Evolutionary conservation across 1,140 invertebrate species (phyloP).

Genomic region (Heliconius eleuchia): DNA sequence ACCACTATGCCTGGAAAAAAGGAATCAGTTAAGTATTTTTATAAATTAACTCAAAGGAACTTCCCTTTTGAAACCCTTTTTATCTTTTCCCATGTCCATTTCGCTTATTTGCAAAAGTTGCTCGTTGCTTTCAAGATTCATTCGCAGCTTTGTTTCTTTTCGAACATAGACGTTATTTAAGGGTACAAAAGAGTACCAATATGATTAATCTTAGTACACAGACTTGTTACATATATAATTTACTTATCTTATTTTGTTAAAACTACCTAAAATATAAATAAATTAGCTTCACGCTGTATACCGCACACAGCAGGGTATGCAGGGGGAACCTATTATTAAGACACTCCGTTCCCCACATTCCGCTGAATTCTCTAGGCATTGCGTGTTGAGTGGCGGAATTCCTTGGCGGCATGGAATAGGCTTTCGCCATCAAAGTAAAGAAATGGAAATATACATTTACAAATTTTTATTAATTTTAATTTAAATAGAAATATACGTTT

Average conservation of each 20-base stretch:
- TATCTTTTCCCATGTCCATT: constrained; percentile 45
- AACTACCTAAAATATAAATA: too few species aligned
- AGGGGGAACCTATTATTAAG: too few species aligned
- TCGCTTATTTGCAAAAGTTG: constrained; percentile 46
- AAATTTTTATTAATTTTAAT: too few species aligned
- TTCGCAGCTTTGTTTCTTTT: constrained; percentile 38
- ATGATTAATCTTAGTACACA: not conserved
- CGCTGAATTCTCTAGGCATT: too few species aligned
- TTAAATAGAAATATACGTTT: too few species aligned
- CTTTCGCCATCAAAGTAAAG: too few species aligned
- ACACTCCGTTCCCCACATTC: too few species aligned
- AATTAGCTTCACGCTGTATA: too few species aligned
- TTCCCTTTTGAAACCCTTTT: constrained; percentile 47
- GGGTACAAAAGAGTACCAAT: not conserved
- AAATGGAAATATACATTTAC: too few species aligned
- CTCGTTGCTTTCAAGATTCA: constrained; percentile 43
- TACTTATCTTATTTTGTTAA: not conserved
- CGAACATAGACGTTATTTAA: constrained; percentile 20
- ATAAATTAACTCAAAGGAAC: constrained; percentile 48
- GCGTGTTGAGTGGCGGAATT: too few species aligned
- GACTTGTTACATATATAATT: not conserved
- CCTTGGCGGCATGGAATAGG: too few species aligned
- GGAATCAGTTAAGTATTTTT: constrained; percentile 42
- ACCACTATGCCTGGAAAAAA: constrained; percentile 31
- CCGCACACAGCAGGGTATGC: too few species aligned